phyloP scores from a whole-genome alignment of 2,113 vertebrate genomes.

The Bubo bubo region DNA sequence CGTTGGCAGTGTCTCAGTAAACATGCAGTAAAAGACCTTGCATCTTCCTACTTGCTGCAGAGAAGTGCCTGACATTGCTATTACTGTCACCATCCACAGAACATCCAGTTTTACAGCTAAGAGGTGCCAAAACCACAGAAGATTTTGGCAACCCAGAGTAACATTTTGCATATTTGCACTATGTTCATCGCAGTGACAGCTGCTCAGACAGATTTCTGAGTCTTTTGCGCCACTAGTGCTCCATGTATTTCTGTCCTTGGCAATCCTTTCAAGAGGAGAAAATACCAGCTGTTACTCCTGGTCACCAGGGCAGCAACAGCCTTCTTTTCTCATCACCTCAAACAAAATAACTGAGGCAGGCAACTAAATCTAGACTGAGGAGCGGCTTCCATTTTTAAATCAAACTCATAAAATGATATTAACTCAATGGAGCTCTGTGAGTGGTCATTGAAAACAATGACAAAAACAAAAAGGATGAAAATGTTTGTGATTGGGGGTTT shows the following conservation, averaged over 20 bases:
- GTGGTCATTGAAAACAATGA: conserved; percentile 19
- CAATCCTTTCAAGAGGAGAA: conserved; percentile 65
- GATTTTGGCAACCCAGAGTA: conserved; percentile 54
- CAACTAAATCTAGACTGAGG: neutral
- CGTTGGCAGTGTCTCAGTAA: neutral
- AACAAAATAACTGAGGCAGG: conserved; percentile 29
- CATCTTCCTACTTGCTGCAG: neutral
- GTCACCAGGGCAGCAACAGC: conserved; percentile 9
- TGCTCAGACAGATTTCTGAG: conserved; percentile 75
- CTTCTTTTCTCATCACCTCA: conserved; percentile 1
- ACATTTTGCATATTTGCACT: conserved; percentile 37
- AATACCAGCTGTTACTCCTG: conserved; percentile 76
- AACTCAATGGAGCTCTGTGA: neutral
- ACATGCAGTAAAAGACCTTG: neutral
- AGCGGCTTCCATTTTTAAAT: neutral
- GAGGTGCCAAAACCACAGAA: conserved; percentile 50
- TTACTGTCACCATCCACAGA: neutral
- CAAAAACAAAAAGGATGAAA: neutral
- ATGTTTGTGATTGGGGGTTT: neutral
- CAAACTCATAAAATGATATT: neutral
- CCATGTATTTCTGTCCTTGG: conserved; percentile 57
- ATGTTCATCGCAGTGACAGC: conserved; percentile 61
- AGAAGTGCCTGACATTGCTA: neutral
- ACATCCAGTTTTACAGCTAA: neutral
- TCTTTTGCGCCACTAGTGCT: conserved; percentile 21